These are phyloP conservation scores for Aegithalos caudatus DNA, from an alignment of 2,113 vertebrate genomes.

Conservation along the genomic window DNA sequence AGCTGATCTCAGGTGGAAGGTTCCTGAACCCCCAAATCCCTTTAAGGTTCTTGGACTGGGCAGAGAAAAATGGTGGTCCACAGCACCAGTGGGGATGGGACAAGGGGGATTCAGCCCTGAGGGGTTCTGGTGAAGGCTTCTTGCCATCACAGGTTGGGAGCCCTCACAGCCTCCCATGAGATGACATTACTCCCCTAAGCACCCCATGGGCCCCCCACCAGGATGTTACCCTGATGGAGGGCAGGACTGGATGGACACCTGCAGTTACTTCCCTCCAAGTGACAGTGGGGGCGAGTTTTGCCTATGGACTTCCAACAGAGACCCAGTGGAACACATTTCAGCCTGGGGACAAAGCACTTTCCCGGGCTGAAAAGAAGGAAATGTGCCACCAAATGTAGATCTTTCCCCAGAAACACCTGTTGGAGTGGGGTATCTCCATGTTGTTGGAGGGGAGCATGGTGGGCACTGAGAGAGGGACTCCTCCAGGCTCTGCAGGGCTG, in stretches of 20 bases:
- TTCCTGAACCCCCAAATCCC: not conserved
- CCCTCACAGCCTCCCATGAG: not conserved
- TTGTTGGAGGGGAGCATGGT: not conserved
- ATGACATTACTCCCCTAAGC: not conserved
- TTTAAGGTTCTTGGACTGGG: not conserved
- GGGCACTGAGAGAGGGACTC: not conserved
- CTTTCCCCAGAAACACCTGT: not conserved
- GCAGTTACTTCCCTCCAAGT: not conserved
- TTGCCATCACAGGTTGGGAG: not conserved
- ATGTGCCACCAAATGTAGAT: not conserved
- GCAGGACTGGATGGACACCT: not conserved
- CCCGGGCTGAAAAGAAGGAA: not conserved
- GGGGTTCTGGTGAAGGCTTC: not conserved
- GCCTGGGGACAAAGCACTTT: not conserved
- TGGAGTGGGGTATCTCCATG: not conserved
- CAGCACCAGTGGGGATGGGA: not conserved
- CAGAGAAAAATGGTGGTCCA: not conserved
- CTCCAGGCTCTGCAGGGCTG: not conserved
- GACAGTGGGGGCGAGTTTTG: fast-evolving
- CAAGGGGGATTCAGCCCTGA: not conserved
- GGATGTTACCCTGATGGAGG: not conserved
- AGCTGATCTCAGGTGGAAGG: not conserved
- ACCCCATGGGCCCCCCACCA: fast-evolving
- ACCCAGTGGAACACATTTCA: not conserved
- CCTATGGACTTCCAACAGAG: not conserved